Percentiles rank a stretch among this genome's conserved stretches.
phyloP scores from a whole-genome alignment of 2,797 vertebrate species.

The Clarias platycephalus region DNA sequence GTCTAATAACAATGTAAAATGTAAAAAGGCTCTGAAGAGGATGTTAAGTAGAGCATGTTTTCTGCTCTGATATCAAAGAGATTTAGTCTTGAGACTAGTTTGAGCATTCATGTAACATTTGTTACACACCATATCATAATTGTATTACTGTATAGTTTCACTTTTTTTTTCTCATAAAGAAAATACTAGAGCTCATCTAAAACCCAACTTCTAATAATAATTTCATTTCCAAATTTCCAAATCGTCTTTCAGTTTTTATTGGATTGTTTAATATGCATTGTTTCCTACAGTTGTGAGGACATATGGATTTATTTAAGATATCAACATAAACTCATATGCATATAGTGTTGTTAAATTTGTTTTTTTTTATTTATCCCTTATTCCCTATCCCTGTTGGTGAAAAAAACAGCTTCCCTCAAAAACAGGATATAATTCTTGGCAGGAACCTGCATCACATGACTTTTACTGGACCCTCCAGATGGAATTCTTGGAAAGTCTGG shows the following conservation, averaged over 20 bases:
- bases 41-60: background rate
- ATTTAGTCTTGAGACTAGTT: background rate
- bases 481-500: slow-evolving; percentile 29
- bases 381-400: background rate
- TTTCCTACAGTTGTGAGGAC: background rate
- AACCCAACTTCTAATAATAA: background rate
- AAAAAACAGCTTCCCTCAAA: background rate
- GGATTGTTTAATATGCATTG: background rate
- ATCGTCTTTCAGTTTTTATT: background rate
- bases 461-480: slow-evolving; percentile 5
- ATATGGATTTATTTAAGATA: background rate
- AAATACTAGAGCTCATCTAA: background rate
- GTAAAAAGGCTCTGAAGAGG: background rate
- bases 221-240: background rate
- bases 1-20: background rate
- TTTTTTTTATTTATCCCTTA: background rate
- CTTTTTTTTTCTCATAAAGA: background rate
- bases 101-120: background rate
- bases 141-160: background rate
- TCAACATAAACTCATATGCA: background rate
- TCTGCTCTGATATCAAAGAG: background rate
- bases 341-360: slow-evolving; percentile 2
- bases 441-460: background rate
- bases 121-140: background rate
- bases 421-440: slow-evolving; percentile 5